These are phyloP conservation scores for Drosophila anomalata DNA, from an alignment of 2,888 invertebrate species.

Conservation along the genomic window DNA sequence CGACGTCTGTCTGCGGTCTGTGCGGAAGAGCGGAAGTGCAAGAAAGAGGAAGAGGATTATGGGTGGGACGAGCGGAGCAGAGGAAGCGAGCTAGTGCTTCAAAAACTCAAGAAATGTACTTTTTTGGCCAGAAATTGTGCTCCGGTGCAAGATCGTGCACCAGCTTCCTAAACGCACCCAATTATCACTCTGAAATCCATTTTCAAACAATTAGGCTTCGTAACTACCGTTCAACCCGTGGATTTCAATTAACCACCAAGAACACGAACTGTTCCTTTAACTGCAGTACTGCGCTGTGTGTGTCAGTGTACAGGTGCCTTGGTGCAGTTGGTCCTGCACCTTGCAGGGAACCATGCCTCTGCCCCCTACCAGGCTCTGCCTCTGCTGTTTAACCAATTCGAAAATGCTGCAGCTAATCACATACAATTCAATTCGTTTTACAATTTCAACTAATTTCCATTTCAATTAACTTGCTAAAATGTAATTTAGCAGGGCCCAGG, in stretches of 20 bases:
- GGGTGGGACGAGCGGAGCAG: neutral
- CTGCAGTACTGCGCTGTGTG: neutral
- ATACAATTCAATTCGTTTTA: constrained; percentile 83
- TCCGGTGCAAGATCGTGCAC: neutral
- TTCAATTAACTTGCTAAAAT: constrained; percentile 83
- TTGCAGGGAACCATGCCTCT: neutral
- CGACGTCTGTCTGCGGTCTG: constrained; percentile 61
- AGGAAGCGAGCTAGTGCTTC: neutral
- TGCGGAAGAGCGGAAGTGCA: constrained; percentile 34
- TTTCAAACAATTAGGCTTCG: neutral
- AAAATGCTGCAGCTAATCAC: constrained; percentile 81
- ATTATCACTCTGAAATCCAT: neutral
- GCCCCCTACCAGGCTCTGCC: neutral
- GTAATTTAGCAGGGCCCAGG: constrained; percentile 74
- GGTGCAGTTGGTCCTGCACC: neutral
- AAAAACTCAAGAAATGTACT: neutral
- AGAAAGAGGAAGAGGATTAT: constrained; percentile 6
- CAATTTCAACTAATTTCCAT: constrained; percentile 83
- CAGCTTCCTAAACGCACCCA: neutral
- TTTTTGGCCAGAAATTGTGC: neutral
- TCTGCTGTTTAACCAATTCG: constrained; percentile 75
- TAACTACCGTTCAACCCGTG: constrained; percentile 2
- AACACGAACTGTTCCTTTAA: neutral
- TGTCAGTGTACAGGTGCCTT: constrained; percentile 10
- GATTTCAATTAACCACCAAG: constrained; percentile 17